Percentiles rank a stretch among this genome's conserved stretches.
These are phyloP conservation scores for Tetranychus piercei DNA, from an alignment of 2,888 invertebrate genomes.

Conservation along the genomic window DNA sequence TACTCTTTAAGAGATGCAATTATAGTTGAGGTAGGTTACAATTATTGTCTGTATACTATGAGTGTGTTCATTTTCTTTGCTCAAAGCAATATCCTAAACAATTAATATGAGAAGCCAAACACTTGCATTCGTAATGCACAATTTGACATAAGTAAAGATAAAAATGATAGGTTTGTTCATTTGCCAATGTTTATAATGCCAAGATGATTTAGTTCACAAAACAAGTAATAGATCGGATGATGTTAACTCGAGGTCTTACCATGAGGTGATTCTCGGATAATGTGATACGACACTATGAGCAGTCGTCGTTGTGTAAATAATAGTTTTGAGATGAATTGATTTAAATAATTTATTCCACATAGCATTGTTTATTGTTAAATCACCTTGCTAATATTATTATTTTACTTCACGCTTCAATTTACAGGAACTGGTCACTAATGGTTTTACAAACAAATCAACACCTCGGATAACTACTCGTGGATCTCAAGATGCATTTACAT, in stretches of 20 bases:
- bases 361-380: no score
- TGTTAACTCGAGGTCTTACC: neutral
- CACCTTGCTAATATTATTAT: neutral
- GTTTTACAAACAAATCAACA: neutral
- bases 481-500: slow-evolving; percentile 7
- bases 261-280: neutral
- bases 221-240: neutral
- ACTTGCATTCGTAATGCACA: neutral
- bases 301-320: no score
- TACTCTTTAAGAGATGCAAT: slow-evolving; percentile 16
- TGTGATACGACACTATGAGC: neutral
- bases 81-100: no score
- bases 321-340: no score
- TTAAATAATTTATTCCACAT: no score
- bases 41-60: neutral
- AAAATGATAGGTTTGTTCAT: neutral
- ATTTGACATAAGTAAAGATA: no score
- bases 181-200: neutral
- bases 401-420: neutral
- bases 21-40: slow-evolving; percentile 14
- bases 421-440: slow-evolving; percentile 5
- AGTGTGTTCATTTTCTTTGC: no score
- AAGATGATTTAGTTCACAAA: neutral
- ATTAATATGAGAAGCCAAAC: neutral
- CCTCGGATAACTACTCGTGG: slow-evolving; percentile 13